Conservation (phyloP, 2,797 vertebrate species). For the Enoplosus armatus region DNA sequence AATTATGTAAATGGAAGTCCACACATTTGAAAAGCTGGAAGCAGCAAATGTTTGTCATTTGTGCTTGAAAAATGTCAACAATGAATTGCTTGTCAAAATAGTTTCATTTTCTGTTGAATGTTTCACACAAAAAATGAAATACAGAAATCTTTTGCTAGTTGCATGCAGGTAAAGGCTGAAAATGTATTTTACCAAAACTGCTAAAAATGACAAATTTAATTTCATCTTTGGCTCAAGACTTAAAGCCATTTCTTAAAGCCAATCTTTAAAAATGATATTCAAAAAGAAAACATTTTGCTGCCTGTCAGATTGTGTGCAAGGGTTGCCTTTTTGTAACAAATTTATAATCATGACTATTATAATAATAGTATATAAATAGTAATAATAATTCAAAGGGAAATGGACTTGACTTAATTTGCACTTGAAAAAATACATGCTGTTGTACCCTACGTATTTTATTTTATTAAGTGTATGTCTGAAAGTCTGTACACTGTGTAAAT, state of each 20-base stretch:
- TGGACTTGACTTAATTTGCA: background rate
- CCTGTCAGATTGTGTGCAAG: background rate
- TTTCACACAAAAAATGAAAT: background rate
- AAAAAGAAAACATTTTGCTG: rapidly evolving
- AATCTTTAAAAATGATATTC: background rate
- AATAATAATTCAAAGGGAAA: too few species aligned
- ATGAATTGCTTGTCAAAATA: background rate
- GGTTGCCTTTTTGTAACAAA: background rate
- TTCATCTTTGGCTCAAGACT: background rate
- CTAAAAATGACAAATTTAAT: background rate
- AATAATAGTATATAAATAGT: too few species aligned
- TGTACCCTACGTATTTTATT: background rate
- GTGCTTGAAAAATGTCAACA: background rate
- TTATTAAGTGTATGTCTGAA: background rate
- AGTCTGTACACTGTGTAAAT: background rate
- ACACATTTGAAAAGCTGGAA: background rate
- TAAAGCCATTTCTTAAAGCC: background rate
- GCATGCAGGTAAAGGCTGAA: background rate
- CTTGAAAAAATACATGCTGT: background rate
- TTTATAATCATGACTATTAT: background rate
- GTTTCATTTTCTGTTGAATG: background rate
- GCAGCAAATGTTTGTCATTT: background rate
- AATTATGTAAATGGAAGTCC: background rate
- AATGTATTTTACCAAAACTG: background rate
- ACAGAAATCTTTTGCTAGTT: background rate